Percentiles rank a stretch among this genome's conserved stretches.
Evolutionary conservation across 2,797 vertebrate genomes (phyloP).

Genomic region (Spatula clypeata): DNA sequence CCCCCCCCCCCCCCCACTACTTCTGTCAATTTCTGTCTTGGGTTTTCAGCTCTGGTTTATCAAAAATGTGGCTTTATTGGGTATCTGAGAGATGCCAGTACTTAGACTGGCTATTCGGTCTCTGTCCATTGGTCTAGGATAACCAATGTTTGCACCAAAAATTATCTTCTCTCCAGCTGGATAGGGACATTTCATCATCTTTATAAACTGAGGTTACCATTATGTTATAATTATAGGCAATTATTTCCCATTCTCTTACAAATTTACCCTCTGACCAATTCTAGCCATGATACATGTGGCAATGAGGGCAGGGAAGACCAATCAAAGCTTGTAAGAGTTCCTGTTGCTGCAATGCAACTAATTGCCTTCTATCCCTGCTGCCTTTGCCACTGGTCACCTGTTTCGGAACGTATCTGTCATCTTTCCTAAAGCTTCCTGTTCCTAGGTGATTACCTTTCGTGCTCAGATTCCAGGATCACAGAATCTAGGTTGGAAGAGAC

Average conservation of each 20-base stretch:
- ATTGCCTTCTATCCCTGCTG: background rate
- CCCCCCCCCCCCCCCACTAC: no score
- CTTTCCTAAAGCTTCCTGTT: background rate
- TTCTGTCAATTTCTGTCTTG: background rate
- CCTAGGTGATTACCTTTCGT: background rate
- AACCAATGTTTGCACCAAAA: constrained; percentile 45
- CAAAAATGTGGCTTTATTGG: background rate
- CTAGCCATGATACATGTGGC: background rate
- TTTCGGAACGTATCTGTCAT: background rate
- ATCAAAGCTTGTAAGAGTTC: background rate
- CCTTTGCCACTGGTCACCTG: background rate
- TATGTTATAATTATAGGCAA: constrained; percentile 54
- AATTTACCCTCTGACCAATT: constrained; percentile 2
- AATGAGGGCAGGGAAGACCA: constrained; percentile 12
- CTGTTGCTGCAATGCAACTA: background rate
- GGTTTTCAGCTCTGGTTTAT: constrained; percentile 2
- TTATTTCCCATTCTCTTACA: constrained; percentile 51
- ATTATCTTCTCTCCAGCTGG: constrained; percentile 42
- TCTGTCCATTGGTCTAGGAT: background rate
- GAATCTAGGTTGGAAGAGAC: no score
- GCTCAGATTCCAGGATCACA: background rate
- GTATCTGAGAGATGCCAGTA: constrained; percentile 12
- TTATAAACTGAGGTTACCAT: constrained; percentile 60
- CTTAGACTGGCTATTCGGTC: constrained; percentile 7
- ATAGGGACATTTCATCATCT: constrained; percentile 45